A percentile compares a stretch with the other conserved stretches of the same genome.
Conservation (phyloP, 2,888 invertebrate genomes). For the Scaptomyza flava region DNA sequence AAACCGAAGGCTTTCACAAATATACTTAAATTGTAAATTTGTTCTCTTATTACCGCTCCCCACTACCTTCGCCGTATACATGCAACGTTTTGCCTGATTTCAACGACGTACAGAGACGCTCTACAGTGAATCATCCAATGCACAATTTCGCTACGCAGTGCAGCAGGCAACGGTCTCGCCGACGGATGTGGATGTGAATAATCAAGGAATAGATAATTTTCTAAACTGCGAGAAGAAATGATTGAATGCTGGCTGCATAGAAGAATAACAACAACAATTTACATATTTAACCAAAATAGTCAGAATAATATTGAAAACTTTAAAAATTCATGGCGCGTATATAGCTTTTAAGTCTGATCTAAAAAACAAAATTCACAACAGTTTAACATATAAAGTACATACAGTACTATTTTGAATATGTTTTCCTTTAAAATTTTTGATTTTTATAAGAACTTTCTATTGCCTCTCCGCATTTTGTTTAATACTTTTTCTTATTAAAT, state of each 20-base stretch:
- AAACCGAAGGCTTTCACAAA: conserved; percentile 39
- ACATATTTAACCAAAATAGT: conserved; percentile 66
- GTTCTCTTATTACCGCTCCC: conserved; percentile 69
- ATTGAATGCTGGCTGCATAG: conserved; percentile 18
- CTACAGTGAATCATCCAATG: conserved; percentile 75
- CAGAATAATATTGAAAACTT: conserved; percentile 33
- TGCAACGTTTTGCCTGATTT: conserved; percentile 40
- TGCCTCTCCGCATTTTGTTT: not conserved
- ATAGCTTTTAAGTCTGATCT: conserved; percentile 58
- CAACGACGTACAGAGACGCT: conserved; percentile 62
- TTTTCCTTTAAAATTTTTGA: not conserved
- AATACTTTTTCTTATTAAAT: not conserved
- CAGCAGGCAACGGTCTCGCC: conserved; percentile 58
- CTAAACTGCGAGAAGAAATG: conserved; percentile 63
- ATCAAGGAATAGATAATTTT: conserved; percentile 37
- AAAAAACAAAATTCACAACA: conserved; percentile 23
- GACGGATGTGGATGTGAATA: conserved; percentile 45
- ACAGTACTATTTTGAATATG: not conserved
- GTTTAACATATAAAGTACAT: conserved; percentile 21
- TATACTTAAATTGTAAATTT: conserved; percentile 71
- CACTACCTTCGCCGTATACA: conserved; percentile 30
- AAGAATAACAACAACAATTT: conserved; percentile 34
- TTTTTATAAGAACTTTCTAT: not conserved
- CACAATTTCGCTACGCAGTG: conserved; percentile 70
- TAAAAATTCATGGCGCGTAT: conserved; percentile 31